Conservation (phyloP, 2,888 invertebrate genomes). For the Fabriciana adippe region DNA sequence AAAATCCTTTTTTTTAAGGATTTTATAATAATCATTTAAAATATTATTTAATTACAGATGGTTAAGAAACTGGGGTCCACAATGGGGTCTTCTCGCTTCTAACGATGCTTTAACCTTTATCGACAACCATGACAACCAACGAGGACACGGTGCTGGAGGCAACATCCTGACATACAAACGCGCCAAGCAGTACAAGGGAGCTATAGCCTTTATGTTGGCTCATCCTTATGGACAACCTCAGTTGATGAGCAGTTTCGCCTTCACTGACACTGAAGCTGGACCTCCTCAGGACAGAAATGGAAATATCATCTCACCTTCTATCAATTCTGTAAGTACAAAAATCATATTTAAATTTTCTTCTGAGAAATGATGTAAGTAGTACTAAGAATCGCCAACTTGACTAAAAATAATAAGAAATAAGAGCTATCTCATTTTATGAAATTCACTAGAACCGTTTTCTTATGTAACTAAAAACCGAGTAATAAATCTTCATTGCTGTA, state of each 20-base stretch:
- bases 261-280: conserved; percentile 84
- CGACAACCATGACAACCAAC: conserved; percentile 96
- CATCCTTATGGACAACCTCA: conserved; percentile 90
- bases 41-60: conserved; percentile 62
- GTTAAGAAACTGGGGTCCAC: conserved; percentile 84
- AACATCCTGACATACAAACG: conserved; percentile 86
- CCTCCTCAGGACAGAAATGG: conserved; percentile 86
- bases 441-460: too few species aligned
- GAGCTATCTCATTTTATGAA: too few species aligned
- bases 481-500: too few species aligned
- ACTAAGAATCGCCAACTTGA: neutral
- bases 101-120: conserved; percentile 88
- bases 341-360: neutral
- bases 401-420: too few species aligned
- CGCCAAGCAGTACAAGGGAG: conserved; percentile 87
- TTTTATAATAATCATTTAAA: neutral
- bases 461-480: too few species aligned
- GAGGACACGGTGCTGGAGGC: conserved; percentile 86
- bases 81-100: conserved; percentile 85
- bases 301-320: conserved; percentile 85
- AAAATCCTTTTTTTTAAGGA: neutral
- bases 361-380: neutral
- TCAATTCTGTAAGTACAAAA: conserved; percentile 78
- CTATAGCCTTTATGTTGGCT: conserved; percentile 93
- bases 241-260: conserved; percentile 93